A percentile compares a stretch with the other conserved stretches of the same genome.
Conservation (phyloP, 2,797 vertebrate species). For the Arctocebus calabarensis region DNA sequence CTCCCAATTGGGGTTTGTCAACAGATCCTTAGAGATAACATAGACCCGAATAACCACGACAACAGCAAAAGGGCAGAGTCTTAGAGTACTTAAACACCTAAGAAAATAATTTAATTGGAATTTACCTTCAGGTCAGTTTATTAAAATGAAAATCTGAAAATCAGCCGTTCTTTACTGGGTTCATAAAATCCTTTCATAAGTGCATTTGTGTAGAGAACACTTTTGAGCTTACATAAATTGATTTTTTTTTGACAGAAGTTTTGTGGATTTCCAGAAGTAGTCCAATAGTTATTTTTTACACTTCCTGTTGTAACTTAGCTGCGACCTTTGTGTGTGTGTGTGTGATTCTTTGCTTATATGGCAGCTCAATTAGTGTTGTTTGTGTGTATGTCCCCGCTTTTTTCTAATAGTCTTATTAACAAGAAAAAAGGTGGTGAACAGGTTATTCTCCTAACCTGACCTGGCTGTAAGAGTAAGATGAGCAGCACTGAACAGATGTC, state of each 20-base stretch:
- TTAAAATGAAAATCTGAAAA: conserved; percentile 36
- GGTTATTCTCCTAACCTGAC: conserved; percentile 91
- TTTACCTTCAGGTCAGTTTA: conserved; percentile 60
- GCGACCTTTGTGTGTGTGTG: conserved; percentile 76
- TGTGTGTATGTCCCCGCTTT: conserved; percentile 67
- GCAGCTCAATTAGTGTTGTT: conserved; percentile 85
- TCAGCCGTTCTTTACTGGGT: conserved; percentile 2
- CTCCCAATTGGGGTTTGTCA: conserved; percentile 14
- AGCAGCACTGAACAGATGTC: conserved; percentile 98
- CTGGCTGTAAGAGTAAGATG: conserved; percentile 90
- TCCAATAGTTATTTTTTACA: conserved; percentile 84
- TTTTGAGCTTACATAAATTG: neutral
- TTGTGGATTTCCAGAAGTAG: conserved; percentile 73
- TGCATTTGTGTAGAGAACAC: neutral
- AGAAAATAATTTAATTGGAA: neutral
- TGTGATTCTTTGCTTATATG: conserved; percentile 82
- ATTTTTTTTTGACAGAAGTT: conserved; percentile 61
- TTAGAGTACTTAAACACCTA: neutral
- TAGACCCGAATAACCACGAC: neutral
- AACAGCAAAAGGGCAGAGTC: neutral
- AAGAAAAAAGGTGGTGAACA: conserved; percentile 87
- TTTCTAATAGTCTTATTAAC: conserved; percentile 85
- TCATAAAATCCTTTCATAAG: conserved; percentile 40
- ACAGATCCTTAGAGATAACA: conserved; percentile 64
- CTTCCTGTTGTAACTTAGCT: conserved; percentile 82